These are phyloP conservation scores for Siniperca knerii DNA, from an alignment of 2,113 vertebrate genomes.

Conservation along the genomic window DNA sequence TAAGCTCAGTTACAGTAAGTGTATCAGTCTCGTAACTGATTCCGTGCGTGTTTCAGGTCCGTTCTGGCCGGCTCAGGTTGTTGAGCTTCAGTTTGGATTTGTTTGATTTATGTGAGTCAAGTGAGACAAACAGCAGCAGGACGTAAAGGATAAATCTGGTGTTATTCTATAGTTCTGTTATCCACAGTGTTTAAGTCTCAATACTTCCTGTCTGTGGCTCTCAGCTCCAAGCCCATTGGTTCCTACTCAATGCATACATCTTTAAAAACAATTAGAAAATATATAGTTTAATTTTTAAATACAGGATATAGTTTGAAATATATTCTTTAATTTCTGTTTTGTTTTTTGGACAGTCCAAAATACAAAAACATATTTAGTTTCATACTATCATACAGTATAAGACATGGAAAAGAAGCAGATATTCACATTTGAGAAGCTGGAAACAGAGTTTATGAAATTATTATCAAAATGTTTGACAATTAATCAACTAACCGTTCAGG, in stretches of 20 bases:
- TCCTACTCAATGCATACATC: neutral
- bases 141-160: neutral
- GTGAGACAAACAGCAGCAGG: neutral
- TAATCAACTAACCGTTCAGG: too few relatives aligned
- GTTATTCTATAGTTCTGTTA: neutral
- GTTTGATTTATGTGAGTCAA: neutral
- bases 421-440: too few relatives aligned
- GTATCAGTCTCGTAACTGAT: neutral
- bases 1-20: constrained; percentile 25
- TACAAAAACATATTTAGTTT: too few relatives aligned
- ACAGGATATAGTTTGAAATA: neutral
- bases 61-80: neutral
- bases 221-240: neutral
- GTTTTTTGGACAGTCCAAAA: too few relatives aligned
- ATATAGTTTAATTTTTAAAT: neutral
- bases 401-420: too few relatives aligned
- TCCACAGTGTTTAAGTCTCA: neutral
- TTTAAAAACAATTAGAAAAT: neutral
- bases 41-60: neutral
- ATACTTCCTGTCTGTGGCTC: neutral
- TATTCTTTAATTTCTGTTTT: too few relatives aligned
- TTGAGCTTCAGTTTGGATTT: neutral
- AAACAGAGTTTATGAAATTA: too few relatives aligned
- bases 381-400: too few relatives aligned
- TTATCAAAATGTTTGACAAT: too few relatives aligned